Evolutionary conservation across 2,113 vertebrate species (phyloP).

Genomic region (Nothocercus nigrocapillus): DNA sequence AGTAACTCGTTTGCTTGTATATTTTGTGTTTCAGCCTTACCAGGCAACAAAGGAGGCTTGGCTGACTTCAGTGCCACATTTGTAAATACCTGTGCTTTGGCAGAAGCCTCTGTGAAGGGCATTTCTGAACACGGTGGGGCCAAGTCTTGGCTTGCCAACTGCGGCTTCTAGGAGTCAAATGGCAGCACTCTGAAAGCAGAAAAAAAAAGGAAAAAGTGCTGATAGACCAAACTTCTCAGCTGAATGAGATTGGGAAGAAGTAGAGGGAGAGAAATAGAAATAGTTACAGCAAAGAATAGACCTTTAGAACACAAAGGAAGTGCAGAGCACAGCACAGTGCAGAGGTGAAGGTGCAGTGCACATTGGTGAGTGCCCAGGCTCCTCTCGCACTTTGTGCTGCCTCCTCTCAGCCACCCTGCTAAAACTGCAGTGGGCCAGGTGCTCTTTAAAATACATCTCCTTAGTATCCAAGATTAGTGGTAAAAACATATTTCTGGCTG

Average conservation of each 20-base stretch:
- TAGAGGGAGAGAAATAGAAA: neutral
- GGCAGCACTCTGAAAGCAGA: neutral
- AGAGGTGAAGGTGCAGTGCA: neutral
- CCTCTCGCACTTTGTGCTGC: neutral
- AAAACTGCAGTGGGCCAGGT: neutral
- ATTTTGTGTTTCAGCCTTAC: neutral
- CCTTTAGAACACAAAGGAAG: neutral
- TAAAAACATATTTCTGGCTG: neutral
- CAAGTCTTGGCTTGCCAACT: neutral
- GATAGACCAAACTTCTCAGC: neutral
- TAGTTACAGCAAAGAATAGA: neutral
- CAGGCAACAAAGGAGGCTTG: neutral
- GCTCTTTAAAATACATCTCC: neutral
- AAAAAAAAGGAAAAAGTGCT: neutral
- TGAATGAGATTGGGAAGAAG: neutral
- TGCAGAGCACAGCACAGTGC: fast-evolving
- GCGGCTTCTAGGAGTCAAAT: neutral
- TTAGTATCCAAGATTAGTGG: neutral
- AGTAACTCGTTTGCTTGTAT: neutral
- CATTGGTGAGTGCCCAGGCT: neutral
- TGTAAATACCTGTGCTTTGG: neutral
- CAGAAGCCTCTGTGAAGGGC: neutral
- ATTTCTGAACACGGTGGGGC: neutral
- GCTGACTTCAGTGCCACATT: neutral
- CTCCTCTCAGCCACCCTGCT: neutral